Base-by-base conservation (phyloP, 2,797 vertebrate species). In the Acanthurus tractus region DNA sequence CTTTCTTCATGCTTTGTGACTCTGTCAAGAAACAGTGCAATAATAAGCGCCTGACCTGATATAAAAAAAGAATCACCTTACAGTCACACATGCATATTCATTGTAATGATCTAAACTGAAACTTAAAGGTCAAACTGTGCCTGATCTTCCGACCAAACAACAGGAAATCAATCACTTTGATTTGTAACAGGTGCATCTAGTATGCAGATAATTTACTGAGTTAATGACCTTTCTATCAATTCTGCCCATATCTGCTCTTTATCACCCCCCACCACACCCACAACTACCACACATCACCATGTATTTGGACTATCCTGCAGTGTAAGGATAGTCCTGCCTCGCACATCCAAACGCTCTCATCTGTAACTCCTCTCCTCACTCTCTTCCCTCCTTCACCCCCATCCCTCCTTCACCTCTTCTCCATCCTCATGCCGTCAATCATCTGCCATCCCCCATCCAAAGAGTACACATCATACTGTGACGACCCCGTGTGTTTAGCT, bases 391-490 rank as follows among this genome's bases (percentile, higher is more conserved):
- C 77, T 56, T 57, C 71, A 66, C 40, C 62, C 57, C 71, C 75
- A 23, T 3, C 78, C 34, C 64, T 71, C 75, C 23, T 67, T 74
- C 85, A 84, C 78, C 54, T 76, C 54, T 70, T 79, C 78, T 72
- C 65, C 89, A 91, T 90, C 90, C 68, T 89, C 91, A 92, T 67
- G 91, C 82, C 48, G 84, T 87, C 88, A 83, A 89, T 92, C 91
- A 90, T 78, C 85, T 84, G 91, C 89, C 94, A 95, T 94, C 25
- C 25, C 93, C 91, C 93, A 94, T 94, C 91, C 88, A 94, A 94
- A 96, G 95, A 94, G 81, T 93, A 94, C 92, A 96, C 95, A 70
- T 94, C 94, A 93, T 91, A 95, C 94, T 96, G 95, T 94, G 95
- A 95, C 84, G 95, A 96, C 93, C 94, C 95, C 87, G 77, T 90